Percentiles rank a stretch among this genome's conserved stretches.
Conservation (phyloP, 2,888 invertebrate species). For the Torymus aiolomorphi region DNA sequence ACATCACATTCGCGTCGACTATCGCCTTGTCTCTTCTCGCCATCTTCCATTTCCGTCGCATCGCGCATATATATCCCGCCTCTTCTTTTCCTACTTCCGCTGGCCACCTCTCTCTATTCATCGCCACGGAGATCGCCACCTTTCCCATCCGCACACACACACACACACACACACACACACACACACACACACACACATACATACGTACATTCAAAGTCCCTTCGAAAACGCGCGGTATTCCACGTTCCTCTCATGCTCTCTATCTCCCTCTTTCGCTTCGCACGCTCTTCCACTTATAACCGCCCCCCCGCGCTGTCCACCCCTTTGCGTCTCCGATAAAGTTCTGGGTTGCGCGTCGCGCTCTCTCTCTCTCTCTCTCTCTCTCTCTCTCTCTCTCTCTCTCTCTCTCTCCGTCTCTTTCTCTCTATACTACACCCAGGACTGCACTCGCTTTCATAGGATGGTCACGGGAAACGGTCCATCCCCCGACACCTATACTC, state of each 20-base stretch:
- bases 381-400: slow-evolving; percentile 31
- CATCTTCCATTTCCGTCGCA: neutral
- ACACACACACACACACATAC: neutral
- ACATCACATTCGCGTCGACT: too few species aligned
- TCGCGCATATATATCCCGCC: slow-evolving; percentile 24
- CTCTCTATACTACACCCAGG: slow-evolving; percentile 65
- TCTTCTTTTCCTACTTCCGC: slow-evolving; percentile 50
- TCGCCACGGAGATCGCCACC: slow-evolving; percentile 31
- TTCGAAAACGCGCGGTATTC: neutral
- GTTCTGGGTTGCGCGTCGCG: slow-evolving; percentile 54
- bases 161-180: neutral
- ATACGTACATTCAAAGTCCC: too few species aligned
- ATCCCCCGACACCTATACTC: slow-evolving; percentile 73
- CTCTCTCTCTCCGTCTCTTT: slow-evolving; percentile 2
- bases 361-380: slow-evolving; percentile 26
- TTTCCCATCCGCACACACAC: neutral
- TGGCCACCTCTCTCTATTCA: slow-evolving; percentile 47
- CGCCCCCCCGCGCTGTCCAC: slow-evolving; percentile 56
- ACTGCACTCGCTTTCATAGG: slow-evolving; percentile 72
- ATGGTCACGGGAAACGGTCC: slow-evolving; percentile 71
- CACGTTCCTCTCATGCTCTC: slow-evolving; percentile 54
- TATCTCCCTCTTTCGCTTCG: slow-evolving; percentile 57
- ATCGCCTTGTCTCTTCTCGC: neutral
- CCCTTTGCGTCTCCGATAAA: slow-evolving; percentile 61
- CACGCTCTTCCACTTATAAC: slow-evolving; percentile 69